Conservation (phyloP, 2,888 invertebrate genomes). For the Hemistola chrysoprasaria region DNA sequence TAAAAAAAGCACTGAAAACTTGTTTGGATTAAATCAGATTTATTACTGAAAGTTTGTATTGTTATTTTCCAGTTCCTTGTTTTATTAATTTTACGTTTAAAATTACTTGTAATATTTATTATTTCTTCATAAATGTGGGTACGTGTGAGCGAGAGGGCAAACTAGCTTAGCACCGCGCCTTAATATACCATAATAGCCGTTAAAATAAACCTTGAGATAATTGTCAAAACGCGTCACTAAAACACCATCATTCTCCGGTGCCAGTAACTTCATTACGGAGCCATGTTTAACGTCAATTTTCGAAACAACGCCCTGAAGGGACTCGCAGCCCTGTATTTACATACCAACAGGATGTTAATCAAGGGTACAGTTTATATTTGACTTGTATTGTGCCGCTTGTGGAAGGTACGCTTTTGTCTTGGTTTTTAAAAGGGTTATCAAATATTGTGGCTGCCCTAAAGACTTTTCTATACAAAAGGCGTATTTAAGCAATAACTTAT, state of each 20-base stretch:
- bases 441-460: no score
- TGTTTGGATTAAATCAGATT: no score
- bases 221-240: constrained; percentile 25
- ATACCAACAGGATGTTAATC: constrained; percentile 57
- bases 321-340: constrained; percentile 45
- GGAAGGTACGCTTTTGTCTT: constrained; percentile 6
- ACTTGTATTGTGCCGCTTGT: constrained; percentile 28
- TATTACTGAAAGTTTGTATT: no score
- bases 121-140: no score
- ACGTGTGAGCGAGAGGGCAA: no score
- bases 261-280: constrained; percentile 32
- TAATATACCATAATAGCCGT: constrained; percentile 19
- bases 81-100: background rate
- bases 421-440: background rate
- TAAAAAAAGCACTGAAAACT: no score
- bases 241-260: constrained; percentile 17
- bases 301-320: constrained; percentile 53
- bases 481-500: no score
- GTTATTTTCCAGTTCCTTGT: no score
- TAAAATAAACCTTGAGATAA: constrained; percentile 28
- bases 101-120: constrained; percentile 13
- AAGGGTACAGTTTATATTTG: constrained; percentile 43
- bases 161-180: no score
- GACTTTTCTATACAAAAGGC: no score
- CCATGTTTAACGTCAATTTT: constrained; percentile 60